phyloP scores from a whole-genome alignment of 2,797 vertebrate genomes.

The Pterois miles region DNA sequence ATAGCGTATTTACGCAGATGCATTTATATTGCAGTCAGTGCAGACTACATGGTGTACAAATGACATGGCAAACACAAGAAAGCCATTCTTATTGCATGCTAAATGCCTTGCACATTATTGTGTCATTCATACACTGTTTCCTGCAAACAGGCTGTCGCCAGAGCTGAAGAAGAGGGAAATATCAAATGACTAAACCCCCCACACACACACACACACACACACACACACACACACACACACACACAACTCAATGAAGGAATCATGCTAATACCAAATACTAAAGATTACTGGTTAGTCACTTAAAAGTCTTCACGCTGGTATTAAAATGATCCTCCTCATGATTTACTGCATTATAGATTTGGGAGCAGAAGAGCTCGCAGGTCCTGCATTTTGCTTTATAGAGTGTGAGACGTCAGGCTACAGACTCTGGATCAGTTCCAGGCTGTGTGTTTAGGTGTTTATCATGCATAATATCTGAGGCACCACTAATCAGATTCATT shows the following conservation, averaged over 20 bases:
- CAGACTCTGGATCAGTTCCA: neutral
- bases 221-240: no score
- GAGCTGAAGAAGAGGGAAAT: no score
- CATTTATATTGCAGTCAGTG: no score
- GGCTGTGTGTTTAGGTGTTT: neutral
- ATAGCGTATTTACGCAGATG: no score
- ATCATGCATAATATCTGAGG: neutral
- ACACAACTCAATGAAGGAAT: slow-evolving; percentile 21
- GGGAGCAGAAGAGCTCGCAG: slow-evolving; percentile 12
- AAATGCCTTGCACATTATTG: no score
- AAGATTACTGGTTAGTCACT: slow-evolving; percentile 56
- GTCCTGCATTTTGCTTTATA: neutral
- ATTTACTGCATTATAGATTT: slow-evolving; percentile 48
- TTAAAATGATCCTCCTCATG: slow-evolving; percentile 51
- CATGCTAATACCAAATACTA: slow-evolving; percentile 31
- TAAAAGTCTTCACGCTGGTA: slow-evolving; percentile 34
- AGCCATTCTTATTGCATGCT: no score
- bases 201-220: no score
- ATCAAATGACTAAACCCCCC: no score
- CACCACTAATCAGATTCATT: slow-evolving; percentile 5
- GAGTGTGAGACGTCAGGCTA: neutral
- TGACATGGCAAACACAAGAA: no score
- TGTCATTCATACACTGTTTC: no score
- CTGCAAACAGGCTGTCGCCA: no score
- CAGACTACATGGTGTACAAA: no score